These are phyloP conservation scores for Atherix ibis DNA, from an alignment of 2,888 invertebrate species.

Conservation along the genomic window DNA sequence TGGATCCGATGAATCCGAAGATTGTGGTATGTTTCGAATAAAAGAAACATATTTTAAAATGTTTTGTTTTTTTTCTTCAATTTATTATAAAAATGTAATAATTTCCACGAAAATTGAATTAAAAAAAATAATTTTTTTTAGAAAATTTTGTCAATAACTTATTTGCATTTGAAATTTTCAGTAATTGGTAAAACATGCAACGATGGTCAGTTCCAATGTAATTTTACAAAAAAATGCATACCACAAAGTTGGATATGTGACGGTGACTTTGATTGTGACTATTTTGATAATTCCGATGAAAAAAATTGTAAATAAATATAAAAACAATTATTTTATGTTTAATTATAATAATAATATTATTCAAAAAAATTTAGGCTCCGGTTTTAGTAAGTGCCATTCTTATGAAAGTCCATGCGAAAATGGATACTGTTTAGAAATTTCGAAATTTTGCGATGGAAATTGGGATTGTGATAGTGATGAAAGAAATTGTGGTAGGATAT, in stretches of 20 bases:
- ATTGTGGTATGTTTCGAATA: conserved; percentile 35
- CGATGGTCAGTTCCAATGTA: conserved; percentile 59
- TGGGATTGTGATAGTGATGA: conserved; percentile 33
- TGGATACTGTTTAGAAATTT: conserved; percentile 27
- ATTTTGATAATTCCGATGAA: conserved; percentile 62
- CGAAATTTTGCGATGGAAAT: conserved; percentile 29
- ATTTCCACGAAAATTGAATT: background rate
- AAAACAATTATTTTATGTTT: background rate
- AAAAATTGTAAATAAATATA: conserved; percentile 42
- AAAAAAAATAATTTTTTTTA: no score
- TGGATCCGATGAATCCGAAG: conserved; percentile 41
- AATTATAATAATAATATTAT: conserved; percentile 10
- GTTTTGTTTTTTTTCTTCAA: background rate
- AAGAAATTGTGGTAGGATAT: conserved; percentile 25
- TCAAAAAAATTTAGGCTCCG: conserved; percentile 32
- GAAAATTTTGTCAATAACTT: background rate
- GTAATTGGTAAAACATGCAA: conserved; percentile 41
- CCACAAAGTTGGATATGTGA: conserved; percentile 64
- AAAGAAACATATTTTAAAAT: conserved; percentile 1
- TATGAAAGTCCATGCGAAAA: conserved; percentile 50
- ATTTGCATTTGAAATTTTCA: no score
- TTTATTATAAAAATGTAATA: background rate
- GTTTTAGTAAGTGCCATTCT: conserved; percentile 45
- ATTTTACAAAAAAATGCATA: conserved; percentile 51
- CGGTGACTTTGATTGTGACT: conserved; percentile 60